Base-by-base conservation (phyloP, 2,113 vertebrate genomes). In the Lepus americanus region DNA sequence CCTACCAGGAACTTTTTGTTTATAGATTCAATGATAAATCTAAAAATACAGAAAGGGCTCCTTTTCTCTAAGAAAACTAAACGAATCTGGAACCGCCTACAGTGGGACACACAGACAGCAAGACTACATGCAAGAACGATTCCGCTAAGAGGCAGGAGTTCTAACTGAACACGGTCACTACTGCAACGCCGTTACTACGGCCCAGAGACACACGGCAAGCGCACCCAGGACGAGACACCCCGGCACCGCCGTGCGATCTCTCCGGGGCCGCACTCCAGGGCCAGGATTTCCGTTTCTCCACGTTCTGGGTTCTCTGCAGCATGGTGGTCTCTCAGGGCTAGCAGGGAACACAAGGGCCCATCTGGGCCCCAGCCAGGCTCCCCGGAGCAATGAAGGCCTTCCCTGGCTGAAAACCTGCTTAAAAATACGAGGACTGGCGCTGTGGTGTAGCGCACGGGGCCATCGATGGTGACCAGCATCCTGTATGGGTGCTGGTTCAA, bases 1-100 rank as follows among this genome's bases (percentile, higher is more conserved):
- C 73, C 70, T 55, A 25, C 64, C 66, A 72, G 64, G 4, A 19
- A 55, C 53, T 11, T 39, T 85, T 39, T 74, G 80, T 95, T 88
- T 87, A 55, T 13, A 85, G 86, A 67, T 61, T n/a, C 31, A 76
- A 90, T 39, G 39, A 85, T 90, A 89, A 90, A 73, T 69, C 74
- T 69, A 74, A 86, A 86, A 90, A 67, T 44, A 80, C 44, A 90
- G 23, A 79, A 19, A 53, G 61, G 19, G 78, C 44, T 61, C 66
- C 13, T 78, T 66, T 85, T 31, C 80, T 90, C 49, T 49, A 4
- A 19, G 74, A 92, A 95, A 88, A 72, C 66, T 22, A 82, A 79
- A 55, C 1, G 14, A 61, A n/a, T 67, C 31, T 19, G 39, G 69
- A 80, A 53, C 31, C 17, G 3, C 14, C 23, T 7, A 2, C 16